Base-by-base conservation (phyloP, 1,140 invertebrate species). In the Drosophila hydei region DNA sequence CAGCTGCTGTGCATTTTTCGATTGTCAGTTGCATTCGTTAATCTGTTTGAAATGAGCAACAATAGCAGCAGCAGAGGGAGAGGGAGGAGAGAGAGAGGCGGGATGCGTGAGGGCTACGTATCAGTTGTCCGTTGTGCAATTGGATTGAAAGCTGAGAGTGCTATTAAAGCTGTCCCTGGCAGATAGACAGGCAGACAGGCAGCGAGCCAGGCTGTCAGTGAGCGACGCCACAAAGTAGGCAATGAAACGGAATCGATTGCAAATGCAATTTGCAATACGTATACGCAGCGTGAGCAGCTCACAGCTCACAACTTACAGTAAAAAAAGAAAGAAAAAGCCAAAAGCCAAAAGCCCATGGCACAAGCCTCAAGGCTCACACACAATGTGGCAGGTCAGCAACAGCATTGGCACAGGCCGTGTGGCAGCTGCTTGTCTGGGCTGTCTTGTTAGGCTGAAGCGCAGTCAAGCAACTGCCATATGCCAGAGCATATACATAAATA, bases 171-270 rank as follows among this genome's bases (percentile, higher is more conserved):
- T 47, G 62, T 56, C 60, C 9, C 27, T 51, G 21, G 27, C 48
- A 68, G 43, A 25, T 23, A 58, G 25, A 59, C 12, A 40, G 47
- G 27, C 27, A 48, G 14, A 12, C 38, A 6, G 33, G 16, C 14
- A 25, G 11, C 6, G 1, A 4, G 18, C 7, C 42, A n/a, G 45
- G 11, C 5, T 18, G 45, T 23, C 33, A 50, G 19, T 30, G 30
- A 27, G 48, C 30, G 23, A 45, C 77, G 51, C 79, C 52, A 18
- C 75, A 85, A 79, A 67, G 79, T 76, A 85, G 80, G 80, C 76
- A 85, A 85, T 74, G 61, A 38, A 63, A 63, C 73, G 68, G 59
- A 56, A 76, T 74, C 61, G 70, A 63, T 80, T 42, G 43, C 58
- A 50, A 69, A 54, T 62, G 58, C 47, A 64, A 64, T 63, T 63